Base-by-base conservation (phyloP, 2,113 vertebrate species). In the Pygoscelis antarcticus region DNA sequence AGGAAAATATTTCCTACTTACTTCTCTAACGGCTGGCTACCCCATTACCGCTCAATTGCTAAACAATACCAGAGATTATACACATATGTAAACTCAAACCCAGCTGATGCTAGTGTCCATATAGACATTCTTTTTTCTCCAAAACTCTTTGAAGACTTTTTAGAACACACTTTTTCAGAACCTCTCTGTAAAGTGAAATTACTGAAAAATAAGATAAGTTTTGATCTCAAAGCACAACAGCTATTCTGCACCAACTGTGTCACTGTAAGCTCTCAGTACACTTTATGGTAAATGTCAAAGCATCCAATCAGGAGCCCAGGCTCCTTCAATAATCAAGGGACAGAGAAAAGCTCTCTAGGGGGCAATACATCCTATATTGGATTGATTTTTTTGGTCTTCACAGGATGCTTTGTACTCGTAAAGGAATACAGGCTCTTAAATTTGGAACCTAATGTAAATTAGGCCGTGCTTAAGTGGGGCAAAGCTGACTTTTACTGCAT, bases 111-210 rank as follows among this genome's bases (percentile, higher is more conserved):
- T 32, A 40, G 15, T 40, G 19, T 61, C 62, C 22, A 51, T 6
- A 21, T 0, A 20, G 26, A 42, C 11, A 52, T 52, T 13, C 9
- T 32, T 46, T 21, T 34, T 23, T 8, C 2, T 0, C 13, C 38
- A 79, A 55, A 93, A 71, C 13, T 20, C 18, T 27, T 65, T 3
- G 1, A 58, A 71, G n/a, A 23, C 13, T 34, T 77, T 89, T 87
- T 68, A 82, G n/a, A 77, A 44, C 7, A 66, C 12, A 4, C 5
- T 16, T 75, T 54, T 61, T 27, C 21, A 62, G 34, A 90, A 79
- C 11, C 5, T 61, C 15, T 34, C 29, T 62, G n/a, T 52, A 20
- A 78, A 52, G 65, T 27, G 29, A 74, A 85, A 61, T 75, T 47
- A 75, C 19, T 85, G 70, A 71, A 87, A 79, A 89, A 34, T 27